A percentile compares a stretch with the other conserved stretches of the same genome.
These are phyloP conservation scores for Silurus meridionalis DNA, from an alignment of 2,113 vertebrate genomes.

Conservation along the genomic window DNA sequence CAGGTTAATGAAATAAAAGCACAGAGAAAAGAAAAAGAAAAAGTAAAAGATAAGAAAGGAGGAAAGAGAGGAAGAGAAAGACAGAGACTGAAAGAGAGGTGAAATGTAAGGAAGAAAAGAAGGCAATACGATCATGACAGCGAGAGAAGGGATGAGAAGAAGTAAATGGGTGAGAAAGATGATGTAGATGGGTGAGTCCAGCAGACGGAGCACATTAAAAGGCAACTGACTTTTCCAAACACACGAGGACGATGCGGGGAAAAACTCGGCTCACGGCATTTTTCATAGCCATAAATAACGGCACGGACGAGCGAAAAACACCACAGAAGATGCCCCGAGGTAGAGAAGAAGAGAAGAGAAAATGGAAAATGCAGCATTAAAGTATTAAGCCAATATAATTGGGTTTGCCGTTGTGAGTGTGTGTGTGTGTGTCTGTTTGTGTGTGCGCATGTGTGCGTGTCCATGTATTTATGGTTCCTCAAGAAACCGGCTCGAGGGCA, in stretches of 20 bases:
- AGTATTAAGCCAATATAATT: slow-evolving; percentile 9
- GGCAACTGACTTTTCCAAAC: slow-evolving; percentile 15
- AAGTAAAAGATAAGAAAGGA: neutral
- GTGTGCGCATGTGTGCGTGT: slow-evolving; percentile 14
- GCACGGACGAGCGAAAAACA: neutral
- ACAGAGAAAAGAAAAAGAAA: neutral
- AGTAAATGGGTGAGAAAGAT: neutral
- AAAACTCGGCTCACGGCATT: slow-evolving; percentile 24
- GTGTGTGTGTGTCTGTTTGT: neutral
- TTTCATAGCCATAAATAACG: slow-evolving; percentile 10
- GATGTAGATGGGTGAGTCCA: neutral
- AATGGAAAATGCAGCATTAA: slow-evolving; percentile 30
- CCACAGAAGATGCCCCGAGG: slow-evolving; percentile 4
- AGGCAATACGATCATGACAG: no score
- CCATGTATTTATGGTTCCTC: slow-evolving; percentile 17
- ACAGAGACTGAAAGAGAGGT: neutral
- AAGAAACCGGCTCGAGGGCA: neutral
- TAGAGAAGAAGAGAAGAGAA: neutral
- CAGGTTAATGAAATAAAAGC: no score
- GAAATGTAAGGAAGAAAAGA: neutral
- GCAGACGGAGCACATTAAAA: slow-evolving; percentile 40
- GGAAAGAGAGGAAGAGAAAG: neutral
- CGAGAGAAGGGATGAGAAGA: neutral
- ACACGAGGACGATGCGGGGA: slow-evolving; percentile 10
- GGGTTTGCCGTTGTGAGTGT: slow-evolving; percentile 17